These are phyloP conservation scores for Seladonia tumulorum DNA, from an alignment of 2,888 invertebrate genomes.

Conservation along the genomic window DNA sequence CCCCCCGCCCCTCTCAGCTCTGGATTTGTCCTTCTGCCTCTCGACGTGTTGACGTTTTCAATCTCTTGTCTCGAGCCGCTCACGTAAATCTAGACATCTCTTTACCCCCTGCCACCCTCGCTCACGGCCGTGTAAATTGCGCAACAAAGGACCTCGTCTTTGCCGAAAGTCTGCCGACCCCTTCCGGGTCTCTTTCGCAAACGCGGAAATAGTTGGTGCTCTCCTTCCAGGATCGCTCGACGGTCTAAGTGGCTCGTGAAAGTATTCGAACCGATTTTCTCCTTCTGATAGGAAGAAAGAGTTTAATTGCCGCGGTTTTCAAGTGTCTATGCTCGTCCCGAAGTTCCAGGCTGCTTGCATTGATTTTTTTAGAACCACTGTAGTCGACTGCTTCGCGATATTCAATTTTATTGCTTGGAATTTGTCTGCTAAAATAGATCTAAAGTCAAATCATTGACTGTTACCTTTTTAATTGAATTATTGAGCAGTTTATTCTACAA, in stretches of 20 bases:
- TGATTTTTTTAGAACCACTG: too few relatives aligned
- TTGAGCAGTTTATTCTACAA: too few relatives aligned
- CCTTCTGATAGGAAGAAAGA: background rate
- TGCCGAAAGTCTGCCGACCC: slow-evolving; percentile 25
- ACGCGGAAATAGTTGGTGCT: slow-evolving; percentile 9
- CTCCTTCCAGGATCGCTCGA: background rate
- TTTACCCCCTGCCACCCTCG: slow-evolving; percentile 4
- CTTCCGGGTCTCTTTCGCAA: slow-evolving; percentile 1
- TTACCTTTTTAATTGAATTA: too few relatives aligned
- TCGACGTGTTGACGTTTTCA: slow-evolving; percentile 81
- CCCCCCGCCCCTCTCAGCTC: background rate
- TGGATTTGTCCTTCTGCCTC: slow-evolving; percentile 76
- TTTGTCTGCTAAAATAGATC: background rate
- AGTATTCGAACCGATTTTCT: slow-evolving; percentile 1
- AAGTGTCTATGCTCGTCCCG: background rate
- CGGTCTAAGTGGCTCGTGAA: background rate
- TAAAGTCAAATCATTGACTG: too few relatives aligned
- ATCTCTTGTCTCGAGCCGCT: slow-evolving; percentile 73
- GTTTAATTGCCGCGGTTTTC: background rate
- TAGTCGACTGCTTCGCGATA: too few relatives aligned
- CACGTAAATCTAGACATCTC: slow-evolving; percentile 61
- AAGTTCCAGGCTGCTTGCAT: background rate
- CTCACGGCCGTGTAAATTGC: slow-evolving; percentile 51
- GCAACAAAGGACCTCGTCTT: slow-evolving; percentile 41
- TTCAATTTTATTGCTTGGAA: background rate